Base-by-base conservation (phyloP, 2,888 invertebrate genomes). In the Zygogramma bicolorata region DNA sequence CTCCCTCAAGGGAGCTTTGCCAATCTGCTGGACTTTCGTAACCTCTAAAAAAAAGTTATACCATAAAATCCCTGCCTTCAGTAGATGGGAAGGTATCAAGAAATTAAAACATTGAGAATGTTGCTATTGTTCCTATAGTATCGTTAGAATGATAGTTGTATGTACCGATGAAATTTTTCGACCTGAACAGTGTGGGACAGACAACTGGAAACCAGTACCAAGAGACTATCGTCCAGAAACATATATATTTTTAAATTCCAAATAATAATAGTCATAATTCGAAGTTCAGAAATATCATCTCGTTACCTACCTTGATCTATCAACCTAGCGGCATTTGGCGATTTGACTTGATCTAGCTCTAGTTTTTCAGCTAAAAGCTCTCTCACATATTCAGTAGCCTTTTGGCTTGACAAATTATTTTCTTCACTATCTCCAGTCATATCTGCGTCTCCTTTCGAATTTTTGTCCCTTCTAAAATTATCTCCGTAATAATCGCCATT, bases 331-430 rank as follows among this genome's bases (percentile, higher is more conserved):
- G 93, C 91, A 79, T 93, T 90, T 18, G 93, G 93, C 86, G 91
- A 92, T 76, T 80, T 80, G 49, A 68, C 71, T 68, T 80, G 80
- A 66, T 83, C 82, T 60, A 83, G 77, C 59, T 76, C 75, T 75
- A 81, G 67, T 75, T 83, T 83, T 75, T 83, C 82, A 2, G 81
- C 81, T 73, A 95, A 84, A 70, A 95, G 88, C 83, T 94, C 94
- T 22, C 92, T 89, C 84, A 95, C 91, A 83, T 95, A 95, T 87
- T 95, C 94, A 68, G 90, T 92, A 84, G 93, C 93, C 88, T 93
- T 94, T 71, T 80, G 77, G 61, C 62, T 76, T 57, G 67, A 70
- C 6, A 67, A 66, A 70, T 75, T 78, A 20, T 74, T 71, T 61
- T 81, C 80, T 29, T 82, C 81, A 53, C 60, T 75, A 61, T 79